These are phyloP conservation scores for Melanotaenia boesemani DNA, from an alignment of 2,797 vertebrate species.

Conservation along the genomic window DNA sequence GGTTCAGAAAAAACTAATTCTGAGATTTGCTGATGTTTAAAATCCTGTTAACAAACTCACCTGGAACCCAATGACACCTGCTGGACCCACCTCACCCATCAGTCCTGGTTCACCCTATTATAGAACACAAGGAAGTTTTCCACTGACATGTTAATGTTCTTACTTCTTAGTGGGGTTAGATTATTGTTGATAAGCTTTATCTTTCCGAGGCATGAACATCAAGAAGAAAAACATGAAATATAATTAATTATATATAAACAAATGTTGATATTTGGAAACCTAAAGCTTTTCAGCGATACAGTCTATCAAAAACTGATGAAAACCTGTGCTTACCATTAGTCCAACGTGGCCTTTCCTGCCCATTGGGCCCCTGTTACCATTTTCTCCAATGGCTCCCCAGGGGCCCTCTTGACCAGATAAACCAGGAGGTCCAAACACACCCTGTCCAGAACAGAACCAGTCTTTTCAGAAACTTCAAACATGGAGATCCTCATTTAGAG, in stretches of 20 bases:
- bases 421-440: constrained; percentile 81
- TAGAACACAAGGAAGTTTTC: constrained; percentile 15
- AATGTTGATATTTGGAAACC: not conserved
- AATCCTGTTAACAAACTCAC: constrained; percentile 59
- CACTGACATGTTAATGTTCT: not conserved
- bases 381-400: constrained; percentile 80
- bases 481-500: not conserved
- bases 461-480: constrained; percentile 9
- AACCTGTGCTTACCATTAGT: constrained; percentile 77
- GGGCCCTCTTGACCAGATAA: constrained; percentile 83
- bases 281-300: not conserved
- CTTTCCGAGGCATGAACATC: not conserved
- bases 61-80: constrained; percentile 74
- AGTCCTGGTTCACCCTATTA: constrained; percentile 81
- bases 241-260: not conserved
- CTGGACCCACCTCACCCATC: constrained; percentile 76
- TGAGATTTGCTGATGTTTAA: constrained; percentile 2
- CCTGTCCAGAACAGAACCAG: constrained; percentile 74
- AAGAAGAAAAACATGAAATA: not conserved
- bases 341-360: constrained; percentile 88
- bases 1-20: constrained; percentile 16
- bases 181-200: not conserved
- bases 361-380: constrained; percentile 82
- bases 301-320: not conserved
- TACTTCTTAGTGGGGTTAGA: not conserved